Evolutionary conservation across 1,140 invertebrate genomes (phyloP), one percentile per base, ranked within the genome.

Genomic region (Meloidogyne exigua): DNA sequence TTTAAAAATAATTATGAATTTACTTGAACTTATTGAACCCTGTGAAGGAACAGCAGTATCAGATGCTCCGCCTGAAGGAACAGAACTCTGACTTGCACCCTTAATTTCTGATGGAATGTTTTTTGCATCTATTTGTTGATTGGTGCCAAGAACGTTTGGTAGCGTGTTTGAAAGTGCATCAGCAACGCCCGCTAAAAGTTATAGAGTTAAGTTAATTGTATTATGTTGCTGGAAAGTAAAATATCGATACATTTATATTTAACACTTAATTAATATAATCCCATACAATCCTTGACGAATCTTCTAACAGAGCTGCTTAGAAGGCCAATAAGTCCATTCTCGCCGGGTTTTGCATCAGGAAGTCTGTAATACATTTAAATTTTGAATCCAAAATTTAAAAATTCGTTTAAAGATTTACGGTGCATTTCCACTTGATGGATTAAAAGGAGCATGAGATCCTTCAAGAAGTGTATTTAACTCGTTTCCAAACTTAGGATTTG

Each of bases 291-390:
- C 70, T 87, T 85, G 72, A 87, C 83, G 25, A 87, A 70, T 74
- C 87, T 86, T 39, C 85, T 78, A 66, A 87, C 83, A 57, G 85
- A 87, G 66, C 71, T 86, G 72, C 85, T 85, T 12, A 87, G 70
- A 26, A 87, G 76, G 23, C 85, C 85, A 62, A 87, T 87, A 9
- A 87, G 77, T 65, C 85, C 85, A 70, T 87, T 87, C 72, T 87
- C 85, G 49, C 85, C 85, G n/a, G 85, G 85, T 62, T 83, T 83
- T 15, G 82, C 86, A 68, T 84, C 85, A n/a, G 85, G 85, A 57
- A 87, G 78, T 18, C 72, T 73, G 2, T 28, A 49, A n/a, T n/a
- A n/a, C n/a, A n/a, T n/a, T n/a, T n/a, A n/a, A n/a, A n/a, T n/a
- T n/a, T n/a, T n/a, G n/a, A n/a, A n/a, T n/a, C n/a, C n/a, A n/a